Conservation (phyloP, 2,113 vertebrate species). For the Chiloscyllium plagiosum region DNA sequence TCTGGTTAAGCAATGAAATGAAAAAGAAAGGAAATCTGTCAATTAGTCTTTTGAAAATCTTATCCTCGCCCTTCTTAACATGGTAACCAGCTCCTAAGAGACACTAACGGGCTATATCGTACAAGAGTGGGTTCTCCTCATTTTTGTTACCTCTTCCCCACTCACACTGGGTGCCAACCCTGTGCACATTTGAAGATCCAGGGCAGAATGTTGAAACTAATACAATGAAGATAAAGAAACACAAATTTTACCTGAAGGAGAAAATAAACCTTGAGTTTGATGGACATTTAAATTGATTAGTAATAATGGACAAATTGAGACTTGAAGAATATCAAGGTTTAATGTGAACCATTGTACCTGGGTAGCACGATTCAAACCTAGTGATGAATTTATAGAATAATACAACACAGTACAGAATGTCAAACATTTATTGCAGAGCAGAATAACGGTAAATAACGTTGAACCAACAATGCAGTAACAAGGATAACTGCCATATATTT, state of each 20-base stretch:
- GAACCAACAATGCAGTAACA: conserved; percentile 88
- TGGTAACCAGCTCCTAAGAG: too few relatives aligned
- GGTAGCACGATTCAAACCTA: conserved; percentile 11
- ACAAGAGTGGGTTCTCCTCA: too few relatives aligned
- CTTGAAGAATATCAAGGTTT: conserved; percentile 33
- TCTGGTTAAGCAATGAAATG: too few relatives aligned
- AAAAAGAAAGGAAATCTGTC: too few relatives aligned
- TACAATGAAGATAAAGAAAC: not conserved
- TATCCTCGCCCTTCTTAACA: too few relatives aligned
- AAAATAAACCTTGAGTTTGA: not conserved
- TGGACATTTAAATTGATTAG: too few relatives aligned
- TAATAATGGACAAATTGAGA: not conserved
- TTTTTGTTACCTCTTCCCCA: not conserved
- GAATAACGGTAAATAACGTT: conserved; percentile 86
- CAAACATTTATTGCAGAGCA: conserved; percentile 99
- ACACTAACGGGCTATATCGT: too few relatives aligned
- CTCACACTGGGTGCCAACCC: too few relatives aligned
- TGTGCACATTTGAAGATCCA: not conserved
- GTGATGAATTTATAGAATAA: conserved; percentile 23
- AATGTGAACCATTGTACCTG: conserved; percentile 7
- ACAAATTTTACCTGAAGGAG: not conserved
- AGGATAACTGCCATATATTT: conserved; percentile 96
- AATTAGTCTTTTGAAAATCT: too few relatives aligned
- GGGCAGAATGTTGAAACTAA: not conserved
- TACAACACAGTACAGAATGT: conserved; percentile 71